Evolutionary conservation across 2,113 vertebrate genomes (phyloP).

Genomic region (Neodontobutis hainanensis): DNA sequence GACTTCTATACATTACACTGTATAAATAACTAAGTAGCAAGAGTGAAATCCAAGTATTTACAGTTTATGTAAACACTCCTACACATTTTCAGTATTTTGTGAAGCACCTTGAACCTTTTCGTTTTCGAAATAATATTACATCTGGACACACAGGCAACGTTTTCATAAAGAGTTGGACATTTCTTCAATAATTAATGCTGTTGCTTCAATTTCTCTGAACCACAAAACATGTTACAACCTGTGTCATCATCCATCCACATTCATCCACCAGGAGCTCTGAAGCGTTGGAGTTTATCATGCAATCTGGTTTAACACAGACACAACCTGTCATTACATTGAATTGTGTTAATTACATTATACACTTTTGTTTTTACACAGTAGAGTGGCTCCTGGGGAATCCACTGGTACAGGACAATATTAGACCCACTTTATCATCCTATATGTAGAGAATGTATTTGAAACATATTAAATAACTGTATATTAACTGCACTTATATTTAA

Average conservation of each 20-base stretch:
- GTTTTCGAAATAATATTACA: background rate
- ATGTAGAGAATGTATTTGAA: too few relatives aligned
- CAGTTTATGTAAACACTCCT: background rate
- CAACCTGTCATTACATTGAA: conserved; percentile 3
- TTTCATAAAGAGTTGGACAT: background rate
- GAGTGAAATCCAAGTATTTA: background rate
- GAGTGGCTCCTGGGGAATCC: too few relatives aligned
- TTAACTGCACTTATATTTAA: background rate
- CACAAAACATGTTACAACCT: conserved; percentile 36
- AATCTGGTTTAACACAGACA: conserved; percentile 10
- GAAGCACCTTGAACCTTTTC: background rate
- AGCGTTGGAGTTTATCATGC: conserved; percentile 22
- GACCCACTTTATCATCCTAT: too few relatives aligned
- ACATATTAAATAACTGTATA: too few relatives aligned
- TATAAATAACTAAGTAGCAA: background rate
- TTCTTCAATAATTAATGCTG: background rate
- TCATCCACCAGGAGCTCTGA: conserved; percentile 25
- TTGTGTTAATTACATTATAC: background rate
- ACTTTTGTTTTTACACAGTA: too few relatives aligned
- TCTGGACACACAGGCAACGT: background rate
- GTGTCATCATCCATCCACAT: conserved; percentile 54
- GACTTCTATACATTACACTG: background rate
- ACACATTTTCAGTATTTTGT: background rate
- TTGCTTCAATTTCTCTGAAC: conserved; percentile 18
- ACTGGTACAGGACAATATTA: too few relatives aligned